These are phyloP conservation scores for Drosophila subpulchrella DNA, from an alignment of 1,140 invertebrate species.

Conservation along the genomic window DNA sequence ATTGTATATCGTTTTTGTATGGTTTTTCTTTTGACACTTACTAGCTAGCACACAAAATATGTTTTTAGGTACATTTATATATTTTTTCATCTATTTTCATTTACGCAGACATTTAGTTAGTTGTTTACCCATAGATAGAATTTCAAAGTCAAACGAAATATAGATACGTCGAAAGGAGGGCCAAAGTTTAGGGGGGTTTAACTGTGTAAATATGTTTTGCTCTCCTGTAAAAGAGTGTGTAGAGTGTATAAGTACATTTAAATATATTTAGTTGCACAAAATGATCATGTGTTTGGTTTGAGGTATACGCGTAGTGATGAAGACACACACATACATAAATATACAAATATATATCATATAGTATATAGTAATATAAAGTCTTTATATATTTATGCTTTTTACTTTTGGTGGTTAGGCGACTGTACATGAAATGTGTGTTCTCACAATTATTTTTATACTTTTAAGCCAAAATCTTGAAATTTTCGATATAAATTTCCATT, in stretches of 20 bases:
- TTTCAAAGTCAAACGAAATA: conserved; percentile 58
- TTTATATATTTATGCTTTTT: conserved; percentile 37
- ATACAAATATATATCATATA: conserved; percentile 64
- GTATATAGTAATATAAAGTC: conserved; percentile 56
- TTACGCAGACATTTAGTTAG: conserved; percentile 75
- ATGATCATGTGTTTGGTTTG: conserved; percentile 81
- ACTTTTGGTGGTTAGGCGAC: conserved; percentile 39
- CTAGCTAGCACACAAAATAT: conserved; percentile 83
- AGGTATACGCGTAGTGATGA: conserved; percentile 84
- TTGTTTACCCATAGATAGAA: conserved; percentile 60
- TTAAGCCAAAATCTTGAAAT: conserved; percentile 30
- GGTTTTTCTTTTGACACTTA: conserved; percentile 73
- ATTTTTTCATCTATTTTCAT: conserved; percentile 56
- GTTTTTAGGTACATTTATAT: conserved; percentile 81
- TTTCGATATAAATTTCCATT: conserved; percentile 37
- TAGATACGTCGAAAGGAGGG: conserved; percentile 50
- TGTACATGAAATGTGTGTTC: conserved; percentile 49
- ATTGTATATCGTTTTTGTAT: conserved; percentile 58
- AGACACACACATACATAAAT: conserved; percentile 84
- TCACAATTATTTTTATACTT: conserved; percentile 34
- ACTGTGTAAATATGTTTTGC: conserved; percentile 67
- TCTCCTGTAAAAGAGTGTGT: conserved; percentile 60
- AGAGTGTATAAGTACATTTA: conserved; percentile 80
- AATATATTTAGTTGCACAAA: conserved; percentile 76
- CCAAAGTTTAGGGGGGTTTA: conserved; percentile 31